Percentiles rank a stretch among this genome's conserved stretches.
Conservation (phyloP, 2,888 invertebrate genomes). For the Thalpophila matura region DNA sequence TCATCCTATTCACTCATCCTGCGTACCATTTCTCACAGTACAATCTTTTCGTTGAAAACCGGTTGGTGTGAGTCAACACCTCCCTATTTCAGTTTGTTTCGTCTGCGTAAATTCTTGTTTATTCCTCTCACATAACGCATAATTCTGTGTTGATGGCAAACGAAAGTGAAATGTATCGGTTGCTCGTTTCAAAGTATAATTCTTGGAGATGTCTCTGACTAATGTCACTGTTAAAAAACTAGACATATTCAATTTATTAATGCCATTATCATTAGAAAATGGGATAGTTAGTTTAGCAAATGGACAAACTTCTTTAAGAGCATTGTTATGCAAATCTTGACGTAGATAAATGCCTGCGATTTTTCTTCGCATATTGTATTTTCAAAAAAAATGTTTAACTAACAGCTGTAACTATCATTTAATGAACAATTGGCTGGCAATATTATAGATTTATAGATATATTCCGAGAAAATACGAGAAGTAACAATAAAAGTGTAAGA, state of each 20-base stretch:
- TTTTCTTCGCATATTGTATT: slow-evolving; percentile 26
- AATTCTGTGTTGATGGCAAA: slow-evolving; percentile 42
- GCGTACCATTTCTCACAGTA: no score
- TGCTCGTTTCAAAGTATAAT: slow-evolving; percentile 29
- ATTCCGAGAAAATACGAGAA: background rate
- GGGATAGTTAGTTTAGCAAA: slow-evolving; percentile 13
- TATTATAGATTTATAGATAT: background rate
- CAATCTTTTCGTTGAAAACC: background rate
- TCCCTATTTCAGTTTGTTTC: slow-evolving; percentile 32
- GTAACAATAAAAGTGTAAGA: background rate
- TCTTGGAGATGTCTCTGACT: slow-evolving; percentile 12
- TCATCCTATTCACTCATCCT: no score
- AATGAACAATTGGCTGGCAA: slow-evolving; percentile 11
- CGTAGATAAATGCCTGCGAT: slow-evolving; percentile 38
- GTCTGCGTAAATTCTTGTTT: slow-evolving; percentile 53
- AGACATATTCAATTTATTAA: background rate
- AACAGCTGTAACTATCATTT: background rate
- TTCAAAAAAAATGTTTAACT: slow-evolving; percentile 21
- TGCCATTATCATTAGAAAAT: slow-evolving; percentile 11
- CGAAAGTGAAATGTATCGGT: slow-evolving; percentile 51
- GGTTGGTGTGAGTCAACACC: slow-evolving; percentile 31
- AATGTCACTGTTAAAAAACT: background rate
- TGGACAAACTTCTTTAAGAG: slow-evolving; percentile 17
- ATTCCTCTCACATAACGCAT: slow-evolving; percentile 55
- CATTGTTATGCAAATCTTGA: slow-evolving; percentile 45